These are phyloP conservation scores for Phataginus tetradactyla DNA, from an alignment of 2,797 vertebrate species.

Conservation along the genomic window DNA sequence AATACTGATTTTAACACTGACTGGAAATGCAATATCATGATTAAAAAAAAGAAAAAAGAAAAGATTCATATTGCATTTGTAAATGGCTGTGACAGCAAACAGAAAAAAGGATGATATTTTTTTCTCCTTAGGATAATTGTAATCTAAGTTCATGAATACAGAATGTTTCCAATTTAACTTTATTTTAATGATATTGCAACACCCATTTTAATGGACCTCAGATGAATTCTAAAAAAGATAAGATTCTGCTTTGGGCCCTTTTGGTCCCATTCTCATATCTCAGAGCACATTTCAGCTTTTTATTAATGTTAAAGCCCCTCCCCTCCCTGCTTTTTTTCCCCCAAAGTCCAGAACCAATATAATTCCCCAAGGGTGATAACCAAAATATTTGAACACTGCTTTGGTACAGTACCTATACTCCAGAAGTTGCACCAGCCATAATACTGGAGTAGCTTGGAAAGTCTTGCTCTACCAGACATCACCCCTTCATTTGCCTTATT, in stretches of 20 bases:
- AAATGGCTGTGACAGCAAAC: background rate
- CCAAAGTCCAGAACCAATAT: background rate
- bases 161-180: background rate
- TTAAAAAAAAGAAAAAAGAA: background rate
- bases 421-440: background rate
- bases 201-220: background rate
- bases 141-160: background rate
- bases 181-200: background rate
- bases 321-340: background rate
- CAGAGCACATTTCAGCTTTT: background rate
- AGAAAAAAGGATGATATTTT: background rate
- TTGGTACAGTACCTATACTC: background rate
- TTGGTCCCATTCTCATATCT: background rate
- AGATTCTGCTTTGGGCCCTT: background rate
- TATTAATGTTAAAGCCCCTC: background rate
- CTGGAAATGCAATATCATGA: background rate
- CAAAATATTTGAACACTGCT: background rate
- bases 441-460: accelerated
- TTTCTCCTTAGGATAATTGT: background rate
- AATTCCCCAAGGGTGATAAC: accelerated
- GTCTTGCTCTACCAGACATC: too few species aligned
- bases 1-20: background rate
- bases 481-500: background rate
- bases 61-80: background rate
- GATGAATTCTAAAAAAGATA: background rate